Base-by-base conservation (phyloP, 1,140 invertebrate genomes). In the Drosophila baimaii region DNA sequence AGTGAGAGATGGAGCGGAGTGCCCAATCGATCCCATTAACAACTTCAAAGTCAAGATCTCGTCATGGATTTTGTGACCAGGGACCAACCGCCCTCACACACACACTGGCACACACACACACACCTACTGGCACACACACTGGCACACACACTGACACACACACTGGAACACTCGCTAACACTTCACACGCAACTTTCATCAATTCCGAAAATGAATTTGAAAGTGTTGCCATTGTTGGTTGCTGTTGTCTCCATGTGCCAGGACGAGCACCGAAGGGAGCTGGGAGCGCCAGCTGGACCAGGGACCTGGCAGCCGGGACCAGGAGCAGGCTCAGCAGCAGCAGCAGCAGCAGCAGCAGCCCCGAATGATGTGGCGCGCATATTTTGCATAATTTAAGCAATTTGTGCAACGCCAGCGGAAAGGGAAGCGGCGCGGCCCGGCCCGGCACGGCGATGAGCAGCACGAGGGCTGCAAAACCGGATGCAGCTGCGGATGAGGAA, bases 321-420 rank as follows among this genome's bases (percentile, higher is more conserved):
- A 33, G 58, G 56, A 44, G 43, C 25, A 55, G 44, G 51, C 47
- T 35, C 41, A 59, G 52, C 44, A 55, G 43, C 39, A 27, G 31
- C 52, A 33, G 58, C 49, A 44, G 43, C 25, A 55, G 44, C 41
- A 59, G 52, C 44, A 55, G 43, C 39, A 27, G 31, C n/a, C 51
- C 41, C 52, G 59, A 71, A 76, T 81, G 79, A 83, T 89, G 76
- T 83, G 81, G 84, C 77, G 85, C 84, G 85, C 84, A 88, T 89
- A 88, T 88, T 88, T 88, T 88, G 84, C 84, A 88, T 88, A 89
- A 88, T 88, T 88, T 88, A 88, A 88, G 84, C 84, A 88, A 88
- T 88, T 88, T 88, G 84, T 88, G 84, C 79, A 80, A 64, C 77
- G 75, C 77, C 77, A 88, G 68, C 71, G 75, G 71, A 63, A 62